Evolutionary conservation across 2,797 vertebrate species (phyloP), one percentile per base, ranked within the genome.

Genomic region (Spheniscus humboldti): DNA sequence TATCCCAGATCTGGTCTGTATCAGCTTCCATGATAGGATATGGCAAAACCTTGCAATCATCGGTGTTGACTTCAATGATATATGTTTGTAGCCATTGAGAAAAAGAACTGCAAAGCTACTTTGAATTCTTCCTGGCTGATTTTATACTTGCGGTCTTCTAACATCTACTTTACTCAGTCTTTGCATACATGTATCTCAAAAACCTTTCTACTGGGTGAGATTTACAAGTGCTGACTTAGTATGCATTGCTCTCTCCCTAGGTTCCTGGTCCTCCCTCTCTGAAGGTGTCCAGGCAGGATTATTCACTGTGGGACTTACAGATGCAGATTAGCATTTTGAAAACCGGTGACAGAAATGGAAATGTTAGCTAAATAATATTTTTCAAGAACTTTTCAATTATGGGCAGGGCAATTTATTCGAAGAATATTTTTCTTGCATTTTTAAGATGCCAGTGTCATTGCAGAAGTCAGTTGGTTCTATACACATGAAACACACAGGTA

Each of bases 221-320:
- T 73, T 85, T 73, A 25, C 39, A 67, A 82, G 25, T 17, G 9
- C 9, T 60, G 53, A 13, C 31, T 57, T 7, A 47, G 31, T 20
- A 27, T 5, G 6, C 0, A 0, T 33, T 69, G 22, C 16, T 63
- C 11, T 84, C 28, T 76, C 30, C 3, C 10, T 41, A 19, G 1
- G 14, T 39, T 88, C 31, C 39, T 57, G 18, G 14, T 73, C 43
- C 28, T 59, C 31, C 31, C 11, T 31, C 24, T 83, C 66, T 35
- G n/a, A 77, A 74, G 6, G 2, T 60, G 17, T 35, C n/a, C 33
- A 77, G 33, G 6, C 10, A 87, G 33, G 10, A 1, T 80, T 64
- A 35, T 74, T 92, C 22, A 13, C 7, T 39, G 10, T 69, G 63
- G 10, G 31, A 69, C 5, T 76, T 67, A 31, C 0, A 48, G 28